phyloP scores from a whole-genome alignment of 2,797 vertebrate species.

The Meda fulgida region DNA sequence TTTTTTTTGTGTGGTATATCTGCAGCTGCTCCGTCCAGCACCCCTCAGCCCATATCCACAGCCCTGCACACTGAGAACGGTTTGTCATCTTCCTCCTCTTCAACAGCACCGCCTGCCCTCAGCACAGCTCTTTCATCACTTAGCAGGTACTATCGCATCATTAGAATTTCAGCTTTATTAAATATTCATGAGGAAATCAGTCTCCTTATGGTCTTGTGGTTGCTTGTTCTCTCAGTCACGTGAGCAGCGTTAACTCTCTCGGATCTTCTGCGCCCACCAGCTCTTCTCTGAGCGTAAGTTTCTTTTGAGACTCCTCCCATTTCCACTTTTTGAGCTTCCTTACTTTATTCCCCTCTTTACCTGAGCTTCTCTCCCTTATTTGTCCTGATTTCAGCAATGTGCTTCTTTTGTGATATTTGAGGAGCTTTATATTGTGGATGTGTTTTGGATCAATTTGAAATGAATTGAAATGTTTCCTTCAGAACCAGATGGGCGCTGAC shows the following conservation, averaged over 20 bases:
- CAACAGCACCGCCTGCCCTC: constrained; percentile 82
- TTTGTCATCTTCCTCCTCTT: constrained; percentile 77
- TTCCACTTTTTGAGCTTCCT: background rate
- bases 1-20: constrained; percentile 70
- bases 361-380: background rate
- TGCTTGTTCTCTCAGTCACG: constrained; percentile 71
- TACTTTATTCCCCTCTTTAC: background rate
- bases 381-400: background rate
- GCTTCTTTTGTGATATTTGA: background rate
- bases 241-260: constrained; percentile 83
- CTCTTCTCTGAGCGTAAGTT: constrained; percentile 86
- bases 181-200: background rate
- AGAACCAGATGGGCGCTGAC: constrained; percentile 78
- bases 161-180: background rate
- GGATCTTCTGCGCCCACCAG: constrained; percentile 78
- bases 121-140: constrained; percentile 82
- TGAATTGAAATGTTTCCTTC: constrained; percentile 23
- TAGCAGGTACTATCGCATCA: constrained; percentile 80
- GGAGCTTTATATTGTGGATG: background rate
- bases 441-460: background rate
- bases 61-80: constrained; percentile 80
- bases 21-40: constrained; percentile 75
- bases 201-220: background rate
- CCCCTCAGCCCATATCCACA: constrained; percentile 83
- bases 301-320: background rate